Base-by-base conservation (phyloP, 2,797 vertebrate genomes). In the Sebastolobus altivelis region DNA sequence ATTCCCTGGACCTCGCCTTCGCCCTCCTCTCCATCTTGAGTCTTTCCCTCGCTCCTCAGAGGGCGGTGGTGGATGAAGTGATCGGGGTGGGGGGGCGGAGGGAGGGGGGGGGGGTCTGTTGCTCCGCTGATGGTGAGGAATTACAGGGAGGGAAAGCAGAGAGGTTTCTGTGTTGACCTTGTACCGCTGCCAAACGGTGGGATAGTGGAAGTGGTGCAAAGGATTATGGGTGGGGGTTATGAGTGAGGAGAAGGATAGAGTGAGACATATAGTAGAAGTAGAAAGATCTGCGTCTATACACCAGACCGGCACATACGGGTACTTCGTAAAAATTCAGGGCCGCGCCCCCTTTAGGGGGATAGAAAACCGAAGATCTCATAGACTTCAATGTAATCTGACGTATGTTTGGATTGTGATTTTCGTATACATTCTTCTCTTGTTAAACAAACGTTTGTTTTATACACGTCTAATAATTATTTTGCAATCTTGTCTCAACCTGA, bases 121-220 rank as follows among this genome's bases (percentile, higher is more conserved):
- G 75, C 75, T 79, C 80, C 10, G 29, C 68, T 77, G 89, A 84
- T 63, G 82, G 77, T 27, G 52, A 89, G 81, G 86, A 87, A 80
- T 85, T 85, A 72, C 60, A 75, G 76, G 70, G 82, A 90, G 77
- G 66, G 38, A 77, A 70, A 84, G 82, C 40, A 61, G 85, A 80
- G 66, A 70, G 79, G 66, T 81, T 77, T 88, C 75, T 81, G 72
- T 87, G 86, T 89, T 92, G 86, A 89, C 83, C 75, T 89, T 92
- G 90, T 88, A 78, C 20, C 8, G 11, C 56, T 90, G 88, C 87
- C 92, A 93, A 84, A 75, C 54, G 60, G 82, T 84, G 75, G 79
- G 81, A 79, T 80, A 68, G 75, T 74, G 65, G 58, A 52, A 63
- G 27, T 69, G 52, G 80, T 65, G 73, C 38, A 71, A 61, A 33